Base-by-base conservation (phyloP, 2,797 vertebrate species). In the Smutsia temminckii region DNA sequence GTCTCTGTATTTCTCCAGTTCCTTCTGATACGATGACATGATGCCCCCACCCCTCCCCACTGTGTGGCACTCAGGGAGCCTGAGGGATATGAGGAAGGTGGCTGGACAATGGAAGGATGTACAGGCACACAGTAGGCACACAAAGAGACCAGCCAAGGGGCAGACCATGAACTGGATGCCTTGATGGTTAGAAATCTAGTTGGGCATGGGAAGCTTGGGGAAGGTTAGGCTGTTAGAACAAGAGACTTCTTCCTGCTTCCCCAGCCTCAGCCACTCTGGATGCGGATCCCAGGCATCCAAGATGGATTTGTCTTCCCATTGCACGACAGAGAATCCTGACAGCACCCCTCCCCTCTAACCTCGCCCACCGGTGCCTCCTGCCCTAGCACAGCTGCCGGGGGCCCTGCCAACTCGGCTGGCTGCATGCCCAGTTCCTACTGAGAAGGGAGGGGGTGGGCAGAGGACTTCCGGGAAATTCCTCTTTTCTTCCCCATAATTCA, bases 1-100 rank as follows among this genome's bases (percentile, higher is more conserved):
- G 98, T 99, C 99, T 97, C 99, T 98, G 96, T 99, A 99, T 97
- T 99, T 99, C 88, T 98, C 98, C 97, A 98, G 97, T 66, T 98
- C 98, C 94, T 98, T 98, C 94, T 98, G 98, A 97, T 98, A 98
- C 0, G 98, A 98, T 3, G 98, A 98, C 98, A 98, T 99, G 98
- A 90, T 80, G 91, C 78, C 85, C 93, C 93, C 84, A 72, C 96
- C 96, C 68, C 53, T 94, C 91, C 96, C 97, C 79, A 84, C 91
- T 29, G 51, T 78, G 72, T 86, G 91, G 69, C 72, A 84, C 95
- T 95, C 92, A 90, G 80, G 46, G 88, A 95, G 92, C 95, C 96
- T 98, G 68, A 53, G 64, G 74, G 51, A 92, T 46, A 92, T 20
- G 29, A 64, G 87, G 75, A 94, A 93, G 94, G 63, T 29, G 29